Conservation (phyloP, 2,888 invertebrate species). For the Rhagium mordax region DNA sequence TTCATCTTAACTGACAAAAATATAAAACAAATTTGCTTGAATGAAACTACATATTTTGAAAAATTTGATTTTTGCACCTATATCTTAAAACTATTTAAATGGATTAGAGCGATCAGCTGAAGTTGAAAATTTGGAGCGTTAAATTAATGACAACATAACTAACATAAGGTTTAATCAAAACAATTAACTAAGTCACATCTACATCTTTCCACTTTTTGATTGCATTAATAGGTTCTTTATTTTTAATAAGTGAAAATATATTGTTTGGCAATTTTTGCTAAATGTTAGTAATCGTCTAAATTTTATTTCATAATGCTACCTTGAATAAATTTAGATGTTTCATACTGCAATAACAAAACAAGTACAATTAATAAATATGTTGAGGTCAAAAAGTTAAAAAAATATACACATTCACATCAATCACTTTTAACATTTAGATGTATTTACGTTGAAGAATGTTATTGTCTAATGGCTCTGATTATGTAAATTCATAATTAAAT, state of each 20-base stretch:
- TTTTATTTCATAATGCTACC: slow-evolving; percentile 9
- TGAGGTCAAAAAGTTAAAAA: slow-evolving; percentile 8
- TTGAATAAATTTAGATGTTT: neutral
- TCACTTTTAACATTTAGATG: slow-evolving; percentile 1
- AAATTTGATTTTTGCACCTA: too few relatives aligned
- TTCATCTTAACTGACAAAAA: too few relatives aligned
- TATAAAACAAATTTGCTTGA: too few relatives aligned
- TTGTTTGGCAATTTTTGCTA: neutral
- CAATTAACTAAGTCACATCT: too few relatives aligned
- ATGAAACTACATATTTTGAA: too few relatives aligned
- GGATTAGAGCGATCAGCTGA: too few relatives aligned
- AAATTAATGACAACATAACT: too few relatives aligned
- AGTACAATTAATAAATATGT: neutral
- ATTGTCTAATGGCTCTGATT: neutral
- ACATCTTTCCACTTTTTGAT: too few relatives aligned
- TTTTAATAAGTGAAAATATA: neutral
- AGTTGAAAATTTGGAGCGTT: too few relatives aligned
- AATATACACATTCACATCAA: neutral
- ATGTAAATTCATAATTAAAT: too few relatives aligned
- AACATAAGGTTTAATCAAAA: too few relatives aligned
- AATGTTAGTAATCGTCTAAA: neutral
- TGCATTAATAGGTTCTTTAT: neutral
- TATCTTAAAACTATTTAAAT: too few relatives aligned
- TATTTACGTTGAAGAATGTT: neutral
- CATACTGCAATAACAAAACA: neutral